Evolutionary conservation across 2,888 invertebrate species (phyloP).

Genomic region (Apotomis betuletana): DNA sequence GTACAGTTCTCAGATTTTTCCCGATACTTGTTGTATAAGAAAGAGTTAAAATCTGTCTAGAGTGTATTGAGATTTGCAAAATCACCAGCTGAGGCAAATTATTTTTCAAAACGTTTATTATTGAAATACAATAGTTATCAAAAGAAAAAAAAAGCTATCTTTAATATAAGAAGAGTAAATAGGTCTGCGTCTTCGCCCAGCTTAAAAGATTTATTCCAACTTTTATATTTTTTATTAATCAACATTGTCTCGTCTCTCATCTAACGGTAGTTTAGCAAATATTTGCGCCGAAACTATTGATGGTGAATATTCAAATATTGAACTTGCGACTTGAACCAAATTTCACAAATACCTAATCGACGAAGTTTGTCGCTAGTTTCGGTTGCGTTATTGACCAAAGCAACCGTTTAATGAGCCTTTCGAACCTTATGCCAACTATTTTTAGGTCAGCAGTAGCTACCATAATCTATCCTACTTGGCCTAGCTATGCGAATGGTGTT

Average conservation of each 20-base stretch:
- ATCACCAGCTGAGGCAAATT: no score
- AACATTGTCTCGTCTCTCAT: background rate
- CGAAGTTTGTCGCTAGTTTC: slow-evolving; percentile 18
- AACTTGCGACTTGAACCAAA: slow-evolving; percentile 10
- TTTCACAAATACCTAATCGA: slow-evolving; percentile 10
- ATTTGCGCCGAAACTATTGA: slow-evolving; percentile 26
- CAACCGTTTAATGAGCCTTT: slow-evolving; percentile 22
- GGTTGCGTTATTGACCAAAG: slow-evolving; percentile 32
- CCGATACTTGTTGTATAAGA: no score
- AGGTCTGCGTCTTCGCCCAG: no score
- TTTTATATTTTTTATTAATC: background rate
- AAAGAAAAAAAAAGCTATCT: no score
- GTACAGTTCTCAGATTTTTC: no score
- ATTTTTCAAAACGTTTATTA: no score
- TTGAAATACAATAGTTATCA: no score
- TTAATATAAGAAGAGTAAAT: no score
- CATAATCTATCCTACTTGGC: slow-evolving; percentile 76
- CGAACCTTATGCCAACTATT: slow-evolving; percentile 68
- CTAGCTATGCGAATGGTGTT: slow-evolving; percentile 59
- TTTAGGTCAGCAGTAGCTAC: slow-evolving; percentile 70
- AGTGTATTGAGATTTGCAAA: no score
- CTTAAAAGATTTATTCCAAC: no score
- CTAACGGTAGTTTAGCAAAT: background rate
- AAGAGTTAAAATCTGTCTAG: no score
- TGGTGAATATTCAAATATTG: slow-evolving; percentile 20